These are phyloP conservation scores for Agelas oroides DNA, from an alignment of 37 sponge, comb jelly and placozoan species.

Conservation along the genomic window DNA sequence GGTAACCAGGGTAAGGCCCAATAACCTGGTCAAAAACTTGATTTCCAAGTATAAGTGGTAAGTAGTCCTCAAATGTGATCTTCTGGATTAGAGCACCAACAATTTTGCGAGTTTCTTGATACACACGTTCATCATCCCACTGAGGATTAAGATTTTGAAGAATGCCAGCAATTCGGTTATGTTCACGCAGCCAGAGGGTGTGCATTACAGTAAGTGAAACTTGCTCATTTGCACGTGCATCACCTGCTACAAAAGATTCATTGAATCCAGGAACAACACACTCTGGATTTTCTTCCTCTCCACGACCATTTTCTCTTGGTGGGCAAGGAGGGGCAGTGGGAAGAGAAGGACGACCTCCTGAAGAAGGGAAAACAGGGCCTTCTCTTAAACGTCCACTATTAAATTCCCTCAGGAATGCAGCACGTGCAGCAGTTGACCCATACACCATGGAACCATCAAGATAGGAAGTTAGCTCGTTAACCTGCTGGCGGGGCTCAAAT, in stretches of 20 bases:
- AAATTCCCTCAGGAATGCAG: constrained; percentile 20
- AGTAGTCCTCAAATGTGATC: constrained; percentile 80
- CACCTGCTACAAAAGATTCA: constrained; percentile 76
- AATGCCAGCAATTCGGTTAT: constrained; percentile 78
- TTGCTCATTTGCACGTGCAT: constrained; percentile 75
- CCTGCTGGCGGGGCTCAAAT: constrained; percentile 46
- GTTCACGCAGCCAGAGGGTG: constrained; percentile 88
- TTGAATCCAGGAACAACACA: background rate
- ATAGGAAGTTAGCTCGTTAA: constrained; percentile 73
- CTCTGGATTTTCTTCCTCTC: background rate
- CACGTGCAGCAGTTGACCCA: constrained; percentile 39
- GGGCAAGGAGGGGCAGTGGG: constrained; percentile 1
- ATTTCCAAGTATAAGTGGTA: constrained; percentile 65
- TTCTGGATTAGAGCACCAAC: constrained; percentile 68
- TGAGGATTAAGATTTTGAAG: constrained; percentile 67
- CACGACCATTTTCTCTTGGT: constrained; percentile 5
- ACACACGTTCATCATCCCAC: constrained; percentile 83
- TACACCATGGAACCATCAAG: constrained; percentile 88
- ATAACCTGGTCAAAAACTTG: constrained; percentile 17
- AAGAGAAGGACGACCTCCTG: background rate
- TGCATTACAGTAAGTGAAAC: constrained; percentile 76
- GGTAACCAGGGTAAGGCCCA: constrained; percentile 68
- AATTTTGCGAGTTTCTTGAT: constrained; percentile 81
- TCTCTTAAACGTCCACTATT: constrained; percentile 16
- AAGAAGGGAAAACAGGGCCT: background rate